phyloP scores from a whole-genome alignment of 2,888 invertebrate species.

The Acrobasis consociella region DNA sequence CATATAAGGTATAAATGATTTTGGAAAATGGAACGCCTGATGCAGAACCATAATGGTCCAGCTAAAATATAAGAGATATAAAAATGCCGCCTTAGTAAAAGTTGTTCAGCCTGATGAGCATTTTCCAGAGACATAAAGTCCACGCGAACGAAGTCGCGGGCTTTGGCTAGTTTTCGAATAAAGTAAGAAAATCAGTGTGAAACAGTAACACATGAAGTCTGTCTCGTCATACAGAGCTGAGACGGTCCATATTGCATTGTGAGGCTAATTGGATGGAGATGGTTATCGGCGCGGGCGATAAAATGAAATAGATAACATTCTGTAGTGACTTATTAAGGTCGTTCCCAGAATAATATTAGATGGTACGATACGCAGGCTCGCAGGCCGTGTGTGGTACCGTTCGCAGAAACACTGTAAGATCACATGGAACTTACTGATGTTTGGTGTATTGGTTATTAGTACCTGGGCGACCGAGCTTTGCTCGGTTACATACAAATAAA shows the following conservation, averaged over 20 bases:
- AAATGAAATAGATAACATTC: slow-evolving; percentile 84
- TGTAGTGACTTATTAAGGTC: slow-evolving; percentile 84
- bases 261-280: slow-evolving; percentile 83
- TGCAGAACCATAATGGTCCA: no score
- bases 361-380: slow-evolving; percentile 70
- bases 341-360: slow-evolving; percentile 84
- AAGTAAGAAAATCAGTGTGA: slow-evolving; percentile 12
- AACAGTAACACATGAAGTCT: slow-evolving; percentile 40
- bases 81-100: no score
- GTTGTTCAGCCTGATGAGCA: no score
- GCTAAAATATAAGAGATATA: no score
- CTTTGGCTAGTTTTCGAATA: no score
- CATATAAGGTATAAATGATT: no score
- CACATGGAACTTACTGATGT: neutral
- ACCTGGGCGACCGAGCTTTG: no score
- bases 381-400: slow-evolving; percentile 60
- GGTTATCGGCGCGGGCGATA: slow-evolving; percentile 75
- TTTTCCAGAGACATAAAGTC: no score
- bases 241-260: slow-evolving; percentile 81
- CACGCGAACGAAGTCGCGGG: no score
- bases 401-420: slow-evolving; percentile 44
- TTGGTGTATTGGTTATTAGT: no score
- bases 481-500: no score
- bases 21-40: no score
- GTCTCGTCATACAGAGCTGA: slow-evolving; percentile 67